These are phyloP conservation scores for Chrysotoxum bicinctum DNA, from an alignment of 2,888 invertebrate species.

Conservation along the genomic window DNA sequence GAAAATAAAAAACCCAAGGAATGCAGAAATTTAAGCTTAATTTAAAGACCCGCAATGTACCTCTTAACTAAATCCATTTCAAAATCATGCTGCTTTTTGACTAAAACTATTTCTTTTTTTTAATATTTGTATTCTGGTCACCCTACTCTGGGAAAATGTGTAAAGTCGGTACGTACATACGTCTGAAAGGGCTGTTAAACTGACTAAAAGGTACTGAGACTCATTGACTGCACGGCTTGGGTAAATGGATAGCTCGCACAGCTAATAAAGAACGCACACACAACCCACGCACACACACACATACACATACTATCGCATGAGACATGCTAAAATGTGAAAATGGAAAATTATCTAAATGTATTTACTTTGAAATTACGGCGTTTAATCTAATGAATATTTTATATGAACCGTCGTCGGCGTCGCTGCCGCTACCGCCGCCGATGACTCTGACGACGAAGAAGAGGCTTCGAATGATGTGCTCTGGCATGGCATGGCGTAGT, in stretches of 20 bases:
- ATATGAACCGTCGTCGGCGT: slow-evolving; percentile 29
- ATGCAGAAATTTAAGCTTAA: too few species aligned
- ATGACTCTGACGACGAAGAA: not conserved
- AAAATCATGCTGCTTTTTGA: too few species aligned
- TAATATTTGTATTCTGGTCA: not conserved
- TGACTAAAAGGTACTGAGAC: slow-evolving; percentile 40
- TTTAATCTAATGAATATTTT: slow-evolving; percentile 72
- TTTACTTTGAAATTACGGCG: slow-evolving; percentile 69
- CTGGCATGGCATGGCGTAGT: not conserved
- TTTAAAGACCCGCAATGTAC: too few species aligned
- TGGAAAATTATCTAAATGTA: slow-evolving; percentile 72
- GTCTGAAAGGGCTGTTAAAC: slow-evolving; percentile 47
- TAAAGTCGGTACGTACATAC: too few species aligned
- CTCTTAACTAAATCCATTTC: too few species aligned
- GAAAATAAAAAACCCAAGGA: too few species aligned
- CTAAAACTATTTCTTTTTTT: not conserved
- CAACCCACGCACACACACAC: slow-evolving; percentile 41
- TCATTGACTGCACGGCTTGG: slow-evolving; percentile 46
- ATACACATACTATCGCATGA: slow-evolving; percentile 10
- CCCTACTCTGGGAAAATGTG: slow-evolving; percentile 3
- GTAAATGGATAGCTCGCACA: slow-evolving; percentile 18
- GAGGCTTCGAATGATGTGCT: slow-evolving; percentile 3
- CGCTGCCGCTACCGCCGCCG: not conserved
- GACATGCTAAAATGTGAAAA: slow-evolving; percentile 62
- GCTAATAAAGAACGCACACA: slow-evolving; percentile 69